Percentiles rank a stretch among this genome's conserved stretches.
Conservation (phyloP, 2,113 vertebrate species). For the Hemichromis elongatus region DNA sequence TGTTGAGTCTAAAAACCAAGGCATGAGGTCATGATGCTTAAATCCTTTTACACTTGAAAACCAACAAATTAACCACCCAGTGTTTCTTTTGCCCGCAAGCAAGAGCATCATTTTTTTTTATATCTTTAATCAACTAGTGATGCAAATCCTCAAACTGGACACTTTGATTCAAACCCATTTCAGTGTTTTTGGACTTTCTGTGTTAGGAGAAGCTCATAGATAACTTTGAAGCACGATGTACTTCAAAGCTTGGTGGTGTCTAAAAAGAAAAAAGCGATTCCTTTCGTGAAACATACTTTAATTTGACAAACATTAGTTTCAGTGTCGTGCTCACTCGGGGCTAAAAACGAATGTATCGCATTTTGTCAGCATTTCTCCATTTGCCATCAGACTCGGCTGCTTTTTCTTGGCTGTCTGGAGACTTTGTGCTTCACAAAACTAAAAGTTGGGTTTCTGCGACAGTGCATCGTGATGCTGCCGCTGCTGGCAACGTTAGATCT, state of each 20-base stretch:
- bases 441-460: rapidly evolving
- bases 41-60: background rate
- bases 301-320: background rate
- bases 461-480: background rate
- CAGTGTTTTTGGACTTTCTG: background rate
- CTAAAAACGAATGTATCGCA: background rate
- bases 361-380: background rate
- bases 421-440: background rate
- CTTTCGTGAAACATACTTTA: background rate
- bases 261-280: background rate
- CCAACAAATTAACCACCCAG: background rate
- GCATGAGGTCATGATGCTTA: background rate
- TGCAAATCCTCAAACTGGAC: background rate
- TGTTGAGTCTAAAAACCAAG: background rate
- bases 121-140: background rate
- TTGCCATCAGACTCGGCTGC: background rate
- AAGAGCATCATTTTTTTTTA: background rate
- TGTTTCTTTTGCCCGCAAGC: background rate
- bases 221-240: background rate
- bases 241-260: background rate
- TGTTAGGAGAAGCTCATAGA: background rate
- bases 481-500: background rate
- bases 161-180: background rate
- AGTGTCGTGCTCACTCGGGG: background rate
- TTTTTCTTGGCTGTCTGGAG: background rate